Conservation (phyloP, 1,140 invertebrate species). For the Ceratoteleas bidentatus region DNA sequence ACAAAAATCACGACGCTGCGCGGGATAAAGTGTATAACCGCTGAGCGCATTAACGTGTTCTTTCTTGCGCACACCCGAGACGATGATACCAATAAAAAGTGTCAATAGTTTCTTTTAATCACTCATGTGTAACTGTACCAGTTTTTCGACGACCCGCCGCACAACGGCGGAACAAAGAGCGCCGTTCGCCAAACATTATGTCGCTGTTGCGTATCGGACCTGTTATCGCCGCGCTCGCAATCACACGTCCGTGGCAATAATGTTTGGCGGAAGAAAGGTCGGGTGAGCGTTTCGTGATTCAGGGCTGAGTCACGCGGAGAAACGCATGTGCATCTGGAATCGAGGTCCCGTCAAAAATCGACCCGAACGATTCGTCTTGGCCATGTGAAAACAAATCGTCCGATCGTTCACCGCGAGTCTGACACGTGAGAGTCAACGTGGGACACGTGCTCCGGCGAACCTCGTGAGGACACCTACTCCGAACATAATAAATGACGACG, state of each 20-base stretch:
- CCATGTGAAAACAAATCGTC: too few species aligned
- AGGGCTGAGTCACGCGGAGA: constrained; percentile 3
- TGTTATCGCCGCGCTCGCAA: constrained; percentile 21
- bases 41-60: constrained; percentile 48
- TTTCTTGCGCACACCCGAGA: constrained; percentile 33
- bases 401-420: too few species aligned
- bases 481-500: too few species aligned
- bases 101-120: constrained; percentile 57
- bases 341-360: constrained; percentile 73
- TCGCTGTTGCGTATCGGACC: constrained; percentile 6
- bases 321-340: background rate
- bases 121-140: constrained; percentile 40
- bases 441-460: too few species aligned
- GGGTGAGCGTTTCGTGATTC: constrained; percentile 16
- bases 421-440: too few species aligned
- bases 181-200: constrained; percentile 23
- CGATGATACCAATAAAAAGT: constrained; percentile 44
- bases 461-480: too few species aligned
- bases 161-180: background rate
- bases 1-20: constrained; percentile 47
- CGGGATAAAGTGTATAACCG: constrained; percentile 55
- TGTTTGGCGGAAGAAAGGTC: background rate
- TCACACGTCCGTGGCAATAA: constrained; percentile 7
- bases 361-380: too few species aligned
- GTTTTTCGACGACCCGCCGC: constrained; percentile 9